Evolutionary conservation across 1,140 invertebrate species (phyloP).

Genomic region (Ceratoteleas bidentatus): DNA sequence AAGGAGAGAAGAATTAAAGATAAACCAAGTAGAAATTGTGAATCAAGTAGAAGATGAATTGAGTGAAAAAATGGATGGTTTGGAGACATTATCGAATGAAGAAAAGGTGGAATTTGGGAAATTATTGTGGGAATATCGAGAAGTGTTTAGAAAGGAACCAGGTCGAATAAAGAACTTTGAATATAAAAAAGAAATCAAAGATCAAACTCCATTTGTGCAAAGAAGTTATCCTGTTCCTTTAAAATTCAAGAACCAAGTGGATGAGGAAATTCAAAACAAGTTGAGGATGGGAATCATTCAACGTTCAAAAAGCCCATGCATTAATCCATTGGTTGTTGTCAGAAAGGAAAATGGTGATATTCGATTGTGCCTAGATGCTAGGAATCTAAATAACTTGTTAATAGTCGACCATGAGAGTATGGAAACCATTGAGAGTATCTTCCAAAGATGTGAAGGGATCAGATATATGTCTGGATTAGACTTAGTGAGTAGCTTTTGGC

Average conservation of each 20-base stretch:
- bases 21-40: too few species aligned
- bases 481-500: constrained; percentile 22
- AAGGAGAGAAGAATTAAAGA: not conserved
- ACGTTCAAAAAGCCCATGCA: not conserved
- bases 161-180: not conserved
- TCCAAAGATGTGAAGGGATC: not conserved
- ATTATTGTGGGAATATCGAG: not conserved
- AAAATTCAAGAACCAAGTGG: not conserved
- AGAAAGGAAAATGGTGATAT: not conserved
- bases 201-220: not conserved
- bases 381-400: not conserved
- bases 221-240: not conserved
- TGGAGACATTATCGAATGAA: not conserved
- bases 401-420: not conserved
- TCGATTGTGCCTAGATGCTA: not conserved
- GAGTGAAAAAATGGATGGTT: not conserved
- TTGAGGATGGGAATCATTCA: not conserved
- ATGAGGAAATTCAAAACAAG: not conserved
- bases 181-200: not conserved
- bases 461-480: constrained; percentile 14
- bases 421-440: not conserved
- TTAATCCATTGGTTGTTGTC: not conserved
- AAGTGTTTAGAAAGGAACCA: not conserved
- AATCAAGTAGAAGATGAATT: not conserved
- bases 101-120: not conserved